Evolutionary conservation across 1,140 invertebrate species (phyloP).

Genomic region (Trichonephila inaurata): DNA sequence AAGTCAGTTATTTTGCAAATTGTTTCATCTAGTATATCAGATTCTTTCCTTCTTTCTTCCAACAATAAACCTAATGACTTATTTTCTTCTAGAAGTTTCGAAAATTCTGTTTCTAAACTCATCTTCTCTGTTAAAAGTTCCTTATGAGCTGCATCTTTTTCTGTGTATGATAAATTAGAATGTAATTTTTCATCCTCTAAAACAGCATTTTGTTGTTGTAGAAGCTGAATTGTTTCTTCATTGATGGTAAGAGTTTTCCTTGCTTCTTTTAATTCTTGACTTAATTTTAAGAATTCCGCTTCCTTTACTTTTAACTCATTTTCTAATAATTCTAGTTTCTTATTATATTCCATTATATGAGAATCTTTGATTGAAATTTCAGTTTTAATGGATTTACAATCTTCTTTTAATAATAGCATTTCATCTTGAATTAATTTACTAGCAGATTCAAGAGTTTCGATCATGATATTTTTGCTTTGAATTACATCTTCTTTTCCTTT

Average conservation of each 20-base stretch:
- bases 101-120: not conserved
- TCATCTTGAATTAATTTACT: not conserved
- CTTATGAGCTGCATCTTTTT: slow-evolving; percentile 33
- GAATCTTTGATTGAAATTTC: not conserved
- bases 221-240: slow-evolving; percentile 22
- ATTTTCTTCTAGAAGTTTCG: slow-evolving; percentile 19
- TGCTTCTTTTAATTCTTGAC: not conserved
- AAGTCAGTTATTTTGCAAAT: slow-evolving; percentile 12
- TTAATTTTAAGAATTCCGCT: not conserved
- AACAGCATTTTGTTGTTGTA: slow-evolving; percentile 49
- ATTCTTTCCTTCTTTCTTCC: not conserved
- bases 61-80: not conserved
- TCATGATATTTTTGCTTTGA: not conserved
- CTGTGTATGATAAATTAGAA: slow-evolving; percentile 20
- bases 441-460: not conserved
- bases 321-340: not conserved
- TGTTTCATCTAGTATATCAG: not conserved
- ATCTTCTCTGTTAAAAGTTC: slow-evolving; percentile 22
- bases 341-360: not conserved
- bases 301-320: not conserved
- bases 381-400: not conserved
- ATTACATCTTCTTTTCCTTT: not conserved
- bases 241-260: not conserved
- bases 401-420: not conserved
- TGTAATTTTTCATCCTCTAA: slow-evolving; percentile 32